Evolutionary conservation across 2,797 vertebrate species (phyloP).

Genomic region (Chelidonichthys spinosus): DNA sequence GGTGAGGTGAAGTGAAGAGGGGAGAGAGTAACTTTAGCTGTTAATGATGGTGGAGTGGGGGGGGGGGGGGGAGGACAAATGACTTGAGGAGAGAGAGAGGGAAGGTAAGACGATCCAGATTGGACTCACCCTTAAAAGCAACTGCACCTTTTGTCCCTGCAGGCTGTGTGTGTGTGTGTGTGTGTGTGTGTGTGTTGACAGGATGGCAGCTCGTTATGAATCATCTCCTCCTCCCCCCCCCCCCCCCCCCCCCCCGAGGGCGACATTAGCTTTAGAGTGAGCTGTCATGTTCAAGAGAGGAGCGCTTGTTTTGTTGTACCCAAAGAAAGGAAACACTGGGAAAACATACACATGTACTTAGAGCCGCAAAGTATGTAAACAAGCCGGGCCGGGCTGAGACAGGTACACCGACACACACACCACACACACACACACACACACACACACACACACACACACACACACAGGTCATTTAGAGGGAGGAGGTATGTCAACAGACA

Average conservation of each 20-base stretch:
- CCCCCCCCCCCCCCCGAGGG: constrained; percentile 41
- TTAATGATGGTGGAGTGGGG: constrained; percentile 68
- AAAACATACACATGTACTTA: constrained; percentile 81
- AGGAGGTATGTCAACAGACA: constrained; percentile 57
- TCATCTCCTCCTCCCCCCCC: constrained; percentile 56
- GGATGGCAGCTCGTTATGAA: constrained; percentile 74
- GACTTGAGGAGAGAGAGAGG: constrained; percentile 68
- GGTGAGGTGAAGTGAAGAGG: constrained; percentile 22
- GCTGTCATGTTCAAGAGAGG: constrained; percentile 79
- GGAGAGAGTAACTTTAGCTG: constrained; percentile 74
- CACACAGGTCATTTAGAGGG: constrained; percentile 47
- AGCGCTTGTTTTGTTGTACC: constrained; percentile 79
- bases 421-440: constrained; percentile 13
- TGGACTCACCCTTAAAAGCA: constrained; percentile 84
- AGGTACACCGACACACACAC: constrained; percentile 17
- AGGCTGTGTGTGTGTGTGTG: constrained; percentile 44
- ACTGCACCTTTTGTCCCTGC: constrained; percentile 80
- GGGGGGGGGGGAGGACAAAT: constrained; percentile 53
- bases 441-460: constrained; percentile 28
- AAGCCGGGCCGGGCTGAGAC: constrained; percentile 50
- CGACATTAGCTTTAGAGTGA: constrained; percentile 66
- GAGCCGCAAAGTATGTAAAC: constrained; percentile 76
- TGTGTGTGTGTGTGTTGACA: constrained; percentile 59
- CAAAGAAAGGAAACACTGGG: constrained; percentile 74
- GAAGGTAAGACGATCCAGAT: constrained; percentile 80